phyloP scores from a whole-genome alignment of 2,888 invertebrate species.

The Protophormia terraenovae region DNA sequence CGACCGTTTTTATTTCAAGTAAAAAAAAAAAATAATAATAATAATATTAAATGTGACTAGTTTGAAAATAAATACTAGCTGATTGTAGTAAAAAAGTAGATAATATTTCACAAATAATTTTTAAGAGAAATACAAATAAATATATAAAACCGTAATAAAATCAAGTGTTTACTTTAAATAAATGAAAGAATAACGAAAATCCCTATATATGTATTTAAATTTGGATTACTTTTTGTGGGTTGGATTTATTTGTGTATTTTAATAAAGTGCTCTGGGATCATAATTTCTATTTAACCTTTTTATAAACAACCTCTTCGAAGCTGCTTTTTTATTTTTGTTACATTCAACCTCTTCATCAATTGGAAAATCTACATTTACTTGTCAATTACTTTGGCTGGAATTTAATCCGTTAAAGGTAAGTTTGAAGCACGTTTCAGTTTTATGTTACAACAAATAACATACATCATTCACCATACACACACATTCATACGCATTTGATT shows the following conservation, averaged over 20 bases:
- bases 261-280: background rate
- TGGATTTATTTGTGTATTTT: background rate
- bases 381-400: constrained; percentile 51
- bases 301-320: background rate
- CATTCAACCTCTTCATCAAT: background rate
- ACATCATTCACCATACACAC: background rate
- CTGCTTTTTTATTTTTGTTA: background rate
- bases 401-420: constrained; percentile 53
- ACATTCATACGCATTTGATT: background rate
- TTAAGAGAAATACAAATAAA: background rate
- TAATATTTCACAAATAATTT: no score
- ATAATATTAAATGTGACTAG: no score
- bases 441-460: background rate
- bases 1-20: no score
- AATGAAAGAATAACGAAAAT: background rate
- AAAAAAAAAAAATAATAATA: no score
- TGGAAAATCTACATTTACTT: constrained; percentile 35
- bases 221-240: background rate
- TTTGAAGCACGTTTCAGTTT: constrained; percentile 26
- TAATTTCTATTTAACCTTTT: background rate
- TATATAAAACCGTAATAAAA: background rate
- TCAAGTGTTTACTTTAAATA: background rate
- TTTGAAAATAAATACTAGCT: no score
- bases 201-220: background rate
- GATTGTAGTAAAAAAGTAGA: no score